Percentiles rank a stretch among this genome's conserved stretches.
These are phyloP conservation scores for Bubo bubo DNA, from an alignment of 2,113 vertebrate species.

Conservation along the genomic window DNA sequence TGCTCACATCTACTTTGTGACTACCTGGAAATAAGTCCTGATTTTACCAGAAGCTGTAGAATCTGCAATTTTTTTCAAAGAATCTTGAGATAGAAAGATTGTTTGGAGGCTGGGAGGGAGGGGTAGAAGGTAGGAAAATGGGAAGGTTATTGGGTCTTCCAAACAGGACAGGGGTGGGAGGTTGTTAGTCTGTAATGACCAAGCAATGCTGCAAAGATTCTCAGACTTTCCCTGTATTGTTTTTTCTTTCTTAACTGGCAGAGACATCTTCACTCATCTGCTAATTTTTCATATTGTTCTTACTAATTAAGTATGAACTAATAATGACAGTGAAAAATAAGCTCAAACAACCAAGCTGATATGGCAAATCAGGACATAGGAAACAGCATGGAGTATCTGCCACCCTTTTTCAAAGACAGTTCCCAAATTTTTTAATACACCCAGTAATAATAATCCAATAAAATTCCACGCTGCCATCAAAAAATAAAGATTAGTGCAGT, in stretches of 20 bases:
- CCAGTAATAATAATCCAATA: neutral
- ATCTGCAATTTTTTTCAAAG: neutral
- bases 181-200: neutral
- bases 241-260: neutral
- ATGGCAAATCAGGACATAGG: neutral
- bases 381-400: neutral
- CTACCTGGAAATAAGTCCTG: neutral
- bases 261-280: neutral
- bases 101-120: accelerated
- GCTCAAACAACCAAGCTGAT: neutral
- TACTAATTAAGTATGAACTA: neutral
- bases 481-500: neutral
- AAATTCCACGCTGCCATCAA: neutral
- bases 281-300: neutral
- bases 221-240: neutral
- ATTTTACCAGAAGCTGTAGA: neutral
- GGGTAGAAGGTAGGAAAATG: neutral
- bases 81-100: neutral
- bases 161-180: neutral
- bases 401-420: accelerated
- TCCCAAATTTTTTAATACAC: neutral
- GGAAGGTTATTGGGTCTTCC: neutral
- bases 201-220: neutral
- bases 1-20: neutral
- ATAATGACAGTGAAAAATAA: neutral